phyloP scores from a whole-genome alignment of 2,888 invertebrate species.

The Heliconius ismenius region DNA sequence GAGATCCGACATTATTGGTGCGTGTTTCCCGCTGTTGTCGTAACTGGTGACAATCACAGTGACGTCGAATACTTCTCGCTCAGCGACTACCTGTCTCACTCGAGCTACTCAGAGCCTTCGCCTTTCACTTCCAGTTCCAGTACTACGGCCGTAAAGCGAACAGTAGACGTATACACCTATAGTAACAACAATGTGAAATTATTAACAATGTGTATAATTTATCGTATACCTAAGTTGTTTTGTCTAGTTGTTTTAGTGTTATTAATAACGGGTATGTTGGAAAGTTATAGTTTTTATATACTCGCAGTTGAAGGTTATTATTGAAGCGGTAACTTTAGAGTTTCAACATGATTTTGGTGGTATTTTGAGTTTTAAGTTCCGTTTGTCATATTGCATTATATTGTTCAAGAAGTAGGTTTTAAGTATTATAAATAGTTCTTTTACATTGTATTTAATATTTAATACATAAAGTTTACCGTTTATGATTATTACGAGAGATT shows the following conservation, averaged over 20 bases:
- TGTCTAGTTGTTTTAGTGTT: slow-evolving; percentile 60
- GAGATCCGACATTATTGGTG: neutral
- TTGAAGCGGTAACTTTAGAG: neutral
- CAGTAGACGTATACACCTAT: neutral
- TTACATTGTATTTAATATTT: no score
- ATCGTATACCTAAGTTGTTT: slow-evolving; percentile 71
- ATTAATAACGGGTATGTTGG: slow-evolving; percentile 54
- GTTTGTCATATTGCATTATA: neutral
- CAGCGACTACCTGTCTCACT: slow-evolving; percentile 50
- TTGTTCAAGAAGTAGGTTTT: neutral
- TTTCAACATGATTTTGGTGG: neutral
- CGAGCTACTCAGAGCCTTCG: slow-evolving; percentile 48
- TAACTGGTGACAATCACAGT: slow-evolving; percentile 35
- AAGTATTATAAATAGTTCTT: no score
- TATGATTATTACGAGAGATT: neutral
- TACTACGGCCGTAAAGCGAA: neutral
- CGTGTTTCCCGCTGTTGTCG: slow-evolving; percentile 31
- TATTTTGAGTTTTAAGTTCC: slow-evolving; percentile 1
- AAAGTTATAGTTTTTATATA: slow-evolving; percentile 44
- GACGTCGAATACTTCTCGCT: no score
- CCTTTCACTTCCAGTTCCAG: slow-evolving; percentile 69
- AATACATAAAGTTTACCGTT: no score
- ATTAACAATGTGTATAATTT: slow-evolving; percentile 56
- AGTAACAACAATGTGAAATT: slow-evolving; percentile 46
- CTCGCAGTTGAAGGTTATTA: neutral